These are phyloP conservation scores for Bettongia penicillata DNA, from an alignment of 2,113 vertebrate genomes.

Conservation along the genomic window DNA sequence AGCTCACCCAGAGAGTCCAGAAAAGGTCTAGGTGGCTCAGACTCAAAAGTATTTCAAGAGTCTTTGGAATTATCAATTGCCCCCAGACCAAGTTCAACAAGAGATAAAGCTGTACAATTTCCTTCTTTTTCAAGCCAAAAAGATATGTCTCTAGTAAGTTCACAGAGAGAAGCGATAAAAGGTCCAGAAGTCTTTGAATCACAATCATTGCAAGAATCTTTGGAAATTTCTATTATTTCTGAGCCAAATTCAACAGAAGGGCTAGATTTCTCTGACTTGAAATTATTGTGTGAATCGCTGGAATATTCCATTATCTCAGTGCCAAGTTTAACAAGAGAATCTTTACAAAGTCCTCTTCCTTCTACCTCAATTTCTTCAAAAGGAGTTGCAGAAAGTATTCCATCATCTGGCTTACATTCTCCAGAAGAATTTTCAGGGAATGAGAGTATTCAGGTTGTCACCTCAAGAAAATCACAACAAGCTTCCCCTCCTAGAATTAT, in stretches of 20 bases:
- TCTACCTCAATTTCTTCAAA: background rate
- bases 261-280: background rate
- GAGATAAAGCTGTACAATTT: too few species aligned
- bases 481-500: too few species aligned
- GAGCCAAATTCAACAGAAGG: background rate
- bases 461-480: too few species aligned
- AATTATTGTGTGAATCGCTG: background rate
- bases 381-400: background rate
- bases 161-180: background rate
- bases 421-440: background rate
- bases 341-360: background rate
- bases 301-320: background rate
- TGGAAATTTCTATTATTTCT: background rate
- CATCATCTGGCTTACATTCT: background rate
- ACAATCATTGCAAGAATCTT: background rate
- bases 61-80: too few species aligned
- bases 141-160: background rate
- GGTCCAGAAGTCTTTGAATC: background rate
- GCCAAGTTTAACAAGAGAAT: background rate
- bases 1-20: too few species aligned
- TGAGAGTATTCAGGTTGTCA: background rate
- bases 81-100: too few species aligned
- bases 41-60: too few species aligned
- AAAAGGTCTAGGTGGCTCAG: too few species aligned
- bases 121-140: too few species aligned